Conservation (phyloP, 2,888 invertebrate species). For the Ectobius pallidus region DNA sequence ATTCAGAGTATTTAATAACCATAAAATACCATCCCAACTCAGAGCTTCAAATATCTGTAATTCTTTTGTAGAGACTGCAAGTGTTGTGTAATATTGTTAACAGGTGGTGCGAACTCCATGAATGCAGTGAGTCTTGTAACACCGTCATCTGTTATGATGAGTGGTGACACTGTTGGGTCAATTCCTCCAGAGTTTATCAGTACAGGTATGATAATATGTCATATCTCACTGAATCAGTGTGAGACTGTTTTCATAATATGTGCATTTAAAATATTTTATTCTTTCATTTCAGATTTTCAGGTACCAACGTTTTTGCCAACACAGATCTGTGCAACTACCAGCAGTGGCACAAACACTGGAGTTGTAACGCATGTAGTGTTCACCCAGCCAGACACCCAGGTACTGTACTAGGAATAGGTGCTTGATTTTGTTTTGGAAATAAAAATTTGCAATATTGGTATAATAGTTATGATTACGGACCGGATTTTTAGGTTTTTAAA, state of each 20-base stretch:
- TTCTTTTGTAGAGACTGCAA: too few relatives aligned
- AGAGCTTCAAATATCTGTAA: too few relatives aligned
- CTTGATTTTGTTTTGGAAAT: too few relatives aligned
- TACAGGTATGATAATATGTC: constrained; percentile 22
- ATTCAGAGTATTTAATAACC: too few relatives aligned
- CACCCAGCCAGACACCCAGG: constrained; percentile 19
- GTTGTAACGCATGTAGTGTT: constrained; percentile 27
- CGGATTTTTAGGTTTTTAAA: too few relatives aligned
- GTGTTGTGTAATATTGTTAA: too few relatives aligned
- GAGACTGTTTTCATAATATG: too few relatives aligned
- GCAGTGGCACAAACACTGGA: neutral
- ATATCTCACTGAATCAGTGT: too few relatives aligned
- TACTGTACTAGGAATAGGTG: too few relatives aligned
- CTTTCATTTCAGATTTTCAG: constrained; percentile 23
- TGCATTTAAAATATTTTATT: neutral
- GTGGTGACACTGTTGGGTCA: neutral
- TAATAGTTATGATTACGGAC: too few relatives aligned
- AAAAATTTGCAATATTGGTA: too few relatives aligned
- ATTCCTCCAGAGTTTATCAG: constrained; percentile 2
- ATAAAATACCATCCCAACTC: too few relatives aligned
- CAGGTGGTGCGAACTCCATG: constrained; percentile 3
- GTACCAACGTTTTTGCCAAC: neutral
- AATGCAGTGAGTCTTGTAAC: constrained; percentile 9
- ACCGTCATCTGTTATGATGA: neutral
- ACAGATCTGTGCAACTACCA: constrained; percentile 10